Percentiles rank a stretch among this genome's conserved stretches.
Conservation (phyloP, 2,888 invertebrate species). For the Pollenia labialis region DNA sequence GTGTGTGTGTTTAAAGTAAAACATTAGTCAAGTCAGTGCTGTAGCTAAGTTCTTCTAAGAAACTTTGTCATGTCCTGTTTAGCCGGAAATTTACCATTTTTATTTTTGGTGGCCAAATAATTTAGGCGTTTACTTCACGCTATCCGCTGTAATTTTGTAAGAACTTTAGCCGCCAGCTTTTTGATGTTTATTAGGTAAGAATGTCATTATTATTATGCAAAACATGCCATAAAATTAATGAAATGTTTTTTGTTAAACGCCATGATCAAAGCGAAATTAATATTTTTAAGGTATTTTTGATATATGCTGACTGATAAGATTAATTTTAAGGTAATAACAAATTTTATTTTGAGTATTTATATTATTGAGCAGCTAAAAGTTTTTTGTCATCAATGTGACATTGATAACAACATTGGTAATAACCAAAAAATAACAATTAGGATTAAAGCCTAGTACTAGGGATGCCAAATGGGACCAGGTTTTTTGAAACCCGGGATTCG, state of each 20-base stretch:
- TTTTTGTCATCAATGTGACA: too few species aligned
- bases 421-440: too few species aligned
- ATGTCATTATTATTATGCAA: slow-evolving; percentile 15
- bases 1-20: background rate
- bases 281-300: background rate
- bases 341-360: too few species aligned
- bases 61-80: slow-evolving; percentile 33
- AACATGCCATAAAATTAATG: slow-evolving; percentile 9
- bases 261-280: background rate
- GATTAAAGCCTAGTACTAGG: too few species aligned
- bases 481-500: too few species aligned
- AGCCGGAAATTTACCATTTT: background rate
- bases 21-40: slow-evolving; percentile 17
- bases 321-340: too few species aligned
- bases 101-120: background rate
- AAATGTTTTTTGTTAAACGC: background rate
- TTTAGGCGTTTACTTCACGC: slow-evolving; percentile 23
- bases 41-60: slow-evolving; percentile 39
- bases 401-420: too few species aligned
- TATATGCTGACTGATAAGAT: background rate
- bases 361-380: too few species aligned
- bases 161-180: slow-evolving; percentile 11
- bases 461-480: too few species aligned
- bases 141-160: slow-evolving; percentile 6
- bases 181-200: background rate